Conservation (phyloP, 2,113 vertebrate genomes). For the Bos javanicus region DNA sequence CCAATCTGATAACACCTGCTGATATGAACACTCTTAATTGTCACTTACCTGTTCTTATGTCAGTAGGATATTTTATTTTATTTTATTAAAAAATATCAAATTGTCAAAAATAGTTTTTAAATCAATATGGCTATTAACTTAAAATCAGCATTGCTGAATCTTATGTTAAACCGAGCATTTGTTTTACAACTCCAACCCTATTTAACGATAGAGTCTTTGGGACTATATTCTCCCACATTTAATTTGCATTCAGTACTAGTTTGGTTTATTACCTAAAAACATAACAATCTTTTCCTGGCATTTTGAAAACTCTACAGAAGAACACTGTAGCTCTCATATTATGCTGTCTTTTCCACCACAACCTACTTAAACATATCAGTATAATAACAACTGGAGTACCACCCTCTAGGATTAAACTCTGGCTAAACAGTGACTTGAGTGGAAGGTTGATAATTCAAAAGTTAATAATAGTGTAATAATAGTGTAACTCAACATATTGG, state of each 20-base stretch:
- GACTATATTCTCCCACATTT: neutral
- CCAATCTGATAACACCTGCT: neutral
- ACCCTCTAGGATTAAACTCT: neutral
- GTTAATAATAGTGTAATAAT: neutral
- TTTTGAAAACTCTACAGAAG: neutral
- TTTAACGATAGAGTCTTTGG: neutral
- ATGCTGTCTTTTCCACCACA: neutral
- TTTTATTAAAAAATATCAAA: neutral
- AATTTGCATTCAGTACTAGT: neutral
- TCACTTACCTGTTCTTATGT: neutral
- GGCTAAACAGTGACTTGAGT: neutral
- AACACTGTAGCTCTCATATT: neutral
- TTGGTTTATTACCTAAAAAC: neutral
- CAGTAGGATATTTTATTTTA: neutral
- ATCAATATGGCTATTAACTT: neutral
- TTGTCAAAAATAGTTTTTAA: conserved; percentile 31
- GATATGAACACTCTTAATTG: neutral
- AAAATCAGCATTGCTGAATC: neutral
- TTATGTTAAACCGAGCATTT: neutral
- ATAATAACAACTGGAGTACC: neutral
- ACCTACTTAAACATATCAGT: neutral
- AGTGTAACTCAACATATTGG: neutral
- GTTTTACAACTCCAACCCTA: neutral
- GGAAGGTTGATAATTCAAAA: neutral
- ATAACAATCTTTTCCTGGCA: neutral